Conservation (phyloP, 2,888 invertebrate genomes). For the Oxystoma pomonae region DNA sequence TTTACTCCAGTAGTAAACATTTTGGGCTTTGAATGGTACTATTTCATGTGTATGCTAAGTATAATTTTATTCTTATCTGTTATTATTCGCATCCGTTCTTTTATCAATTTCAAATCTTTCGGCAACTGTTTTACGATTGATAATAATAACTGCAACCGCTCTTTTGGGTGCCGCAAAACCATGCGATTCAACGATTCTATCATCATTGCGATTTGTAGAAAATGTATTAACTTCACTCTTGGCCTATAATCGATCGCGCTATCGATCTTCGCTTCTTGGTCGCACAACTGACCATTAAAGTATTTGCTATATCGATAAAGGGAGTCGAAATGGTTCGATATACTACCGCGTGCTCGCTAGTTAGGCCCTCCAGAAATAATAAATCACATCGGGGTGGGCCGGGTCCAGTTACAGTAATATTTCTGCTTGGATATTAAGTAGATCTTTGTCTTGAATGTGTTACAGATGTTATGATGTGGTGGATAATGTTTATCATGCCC, state of each 20-base stretch:
- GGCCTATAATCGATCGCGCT: neutral
- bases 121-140: neutral
- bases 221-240: neutral
- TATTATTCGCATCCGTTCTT: neutral
- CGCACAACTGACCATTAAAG: neutral
- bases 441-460: neutral
- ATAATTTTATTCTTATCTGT: too few relatives aligned
- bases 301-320: neutral
- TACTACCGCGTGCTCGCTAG: neutral
- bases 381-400: neutral
- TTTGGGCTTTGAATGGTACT: too few relatives aligned
- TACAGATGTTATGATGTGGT: neutral
- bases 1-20: too few relatives aligned
- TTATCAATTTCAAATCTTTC: neutral
- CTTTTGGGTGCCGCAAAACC: neutral
- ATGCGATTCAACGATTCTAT: neutral
- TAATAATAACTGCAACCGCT: conserved; percentile 12
- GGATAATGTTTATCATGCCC: neutral
- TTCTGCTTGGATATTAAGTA: neutral
- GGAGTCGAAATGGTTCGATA: neutral
- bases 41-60: too few relatives aligned
- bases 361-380: neutral
- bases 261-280: neutral
- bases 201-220: neutral
- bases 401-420: neutral